Evolutionary conservation across 2,113 vertebrate species (phyloP), one percentile per base, ranked within the genome.

Genomic region (Pluvialis apricaria): DNA sequence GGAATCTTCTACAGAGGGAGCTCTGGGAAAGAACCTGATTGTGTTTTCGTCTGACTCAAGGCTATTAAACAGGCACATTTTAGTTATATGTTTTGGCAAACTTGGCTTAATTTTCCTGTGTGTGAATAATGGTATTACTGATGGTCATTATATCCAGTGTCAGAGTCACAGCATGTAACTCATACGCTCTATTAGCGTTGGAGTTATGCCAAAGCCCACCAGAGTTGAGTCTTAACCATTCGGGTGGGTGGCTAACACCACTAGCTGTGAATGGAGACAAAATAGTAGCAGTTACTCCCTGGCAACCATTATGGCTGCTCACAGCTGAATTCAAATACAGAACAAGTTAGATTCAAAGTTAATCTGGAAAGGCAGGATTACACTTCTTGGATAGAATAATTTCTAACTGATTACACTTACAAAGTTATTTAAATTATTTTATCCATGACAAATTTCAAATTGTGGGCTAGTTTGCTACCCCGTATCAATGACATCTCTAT

Each of bases 91-190:
- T 78, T 92, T 93, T 92, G 86, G 82, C 86, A 94, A 95, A 88
- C n/a, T 44, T 64, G 60, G 47, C 52, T 95, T 83, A 86, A 64
- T 83, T 93, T 86, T 91, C 44, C 65, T 34, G 18, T 45, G 44
- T 76, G 65, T 93, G 92, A 93, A 92, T 86, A 91, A 92, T 61
- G 47, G 36, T 32, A 64, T 88, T 92, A 71, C 77, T 64, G 69
- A 66, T 54, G 88, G 92, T 82, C 86, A 89, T 68, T 86, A 71
- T 54, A 96, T 47, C 61, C 69, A 52, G 86, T 86, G 90, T 89
- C 86, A 87, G 80, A 90, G 86, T n/a, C 96, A 47, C 91, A 95
- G 96, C 77, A 18, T 44, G 86, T 88, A 96, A 84, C 51, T 93
- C 86, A 44, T 7, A 61, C 1, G 2, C 36, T 61, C 58, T 92